Evolutionary conservation across 2,888 invertebrate genomes (phyloP).

Genomic region (Microplitis manilae): DNA sequence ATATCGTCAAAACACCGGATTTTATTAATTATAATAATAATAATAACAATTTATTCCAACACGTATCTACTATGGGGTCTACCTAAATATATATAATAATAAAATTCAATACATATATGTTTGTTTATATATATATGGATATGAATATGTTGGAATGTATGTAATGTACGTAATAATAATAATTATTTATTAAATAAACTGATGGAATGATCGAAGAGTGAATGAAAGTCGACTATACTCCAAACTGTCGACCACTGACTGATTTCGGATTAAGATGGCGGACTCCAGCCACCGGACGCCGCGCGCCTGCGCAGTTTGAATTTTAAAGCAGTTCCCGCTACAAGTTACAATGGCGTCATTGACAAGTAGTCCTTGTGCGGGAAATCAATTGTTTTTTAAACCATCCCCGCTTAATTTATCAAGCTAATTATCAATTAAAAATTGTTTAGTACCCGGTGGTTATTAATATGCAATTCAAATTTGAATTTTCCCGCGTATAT

Average conservation of each 20-base stretch:
- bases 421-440: background rate
- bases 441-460: background rate
- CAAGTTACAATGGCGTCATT: constrained; percentile 9
- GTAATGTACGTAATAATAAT: constrained; percentile 9
- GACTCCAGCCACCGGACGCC: constrained; percentile 52
- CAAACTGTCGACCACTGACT: constrained; percentile 65
- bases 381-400: background rate
- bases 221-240: constrained; percentile 52
- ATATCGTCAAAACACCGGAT: background rate
- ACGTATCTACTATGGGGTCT: constrained; percentile 25
- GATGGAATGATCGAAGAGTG: constrained; percentile 43
- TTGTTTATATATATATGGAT: background rate
- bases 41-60: background rate
- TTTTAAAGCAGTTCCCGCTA: constrained; percentile 49
- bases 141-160: background rate
- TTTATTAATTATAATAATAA: background rate
- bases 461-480: background rate
- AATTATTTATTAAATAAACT: constrained; percentile 30
- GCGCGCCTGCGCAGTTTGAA: constrained; percentile 58
- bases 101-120: too few species aligned
- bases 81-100: constrained; percentile 11
- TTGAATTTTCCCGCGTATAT: background rate
- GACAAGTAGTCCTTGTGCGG: constrained; percentile 27
- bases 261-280: constrained; percentile 65
- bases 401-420: background rate